Base-by-base conservation (phyloP, 2,113 vertebrate genomes). In the Lophius piscatorius region DNA sequence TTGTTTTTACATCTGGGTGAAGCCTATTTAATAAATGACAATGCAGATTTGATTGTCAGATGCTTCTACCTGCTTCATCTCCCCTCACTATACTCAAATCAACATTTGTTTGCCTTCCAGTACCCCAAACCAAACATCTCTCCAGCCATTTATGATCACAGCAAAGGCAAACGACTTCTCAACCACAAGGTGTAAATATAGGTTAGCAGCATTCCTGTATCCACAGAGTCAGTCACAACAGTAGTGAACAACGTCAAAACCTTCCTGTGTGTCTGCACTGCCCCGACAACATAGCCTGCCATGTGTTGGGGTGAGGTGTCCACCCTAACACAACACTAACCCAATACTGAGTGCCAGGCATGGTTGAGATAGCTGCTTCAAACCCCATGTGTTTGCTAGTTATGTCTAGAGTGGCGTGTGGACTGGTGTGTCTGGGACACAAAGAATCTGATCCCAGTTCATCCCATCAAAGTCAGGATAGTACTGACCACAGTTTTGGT, bases 281-380 rank as follows among this genome's bases (percentile, higher is more conserved):
- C 67, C 40, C 5, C 63, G 72, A 79, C 74, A 63, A 57, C 63
- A 63, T 35, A 55, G 56, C 31, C 59, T 54, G 63, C 67, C 59
- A 65, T 84, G 77, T 74, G 69, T 84, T 31, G 42, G 59, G 50
- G 65, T 54, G 76, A 82, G 74, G 85, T 81, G 79, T 88, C 81
- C 83, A 63, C 60, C 65, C 80, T 81, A 83, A 85, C 76, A 74
- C 81, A 80, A 83, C 82, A 83, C 78, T 68, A 76, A 83, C 78
- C 78, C 81, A 76, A 67, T 38, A 72, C 78, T 51, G 83, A 84
- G 85, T 87, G 85, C 82, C 77, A 16, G 36, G 79, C 77, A 51
- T 88, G 82, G 80, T 79, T 88, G 84, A 79, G 70, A 87, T 87
- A 55, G 69, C 83, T 87, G 63, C 63, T 18, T 63, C 63, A 75